Evolutionary conservation across 2,113 vertebrate genomes (phyloP).

Genomic region (Sigmodon hispidus): DNA sequence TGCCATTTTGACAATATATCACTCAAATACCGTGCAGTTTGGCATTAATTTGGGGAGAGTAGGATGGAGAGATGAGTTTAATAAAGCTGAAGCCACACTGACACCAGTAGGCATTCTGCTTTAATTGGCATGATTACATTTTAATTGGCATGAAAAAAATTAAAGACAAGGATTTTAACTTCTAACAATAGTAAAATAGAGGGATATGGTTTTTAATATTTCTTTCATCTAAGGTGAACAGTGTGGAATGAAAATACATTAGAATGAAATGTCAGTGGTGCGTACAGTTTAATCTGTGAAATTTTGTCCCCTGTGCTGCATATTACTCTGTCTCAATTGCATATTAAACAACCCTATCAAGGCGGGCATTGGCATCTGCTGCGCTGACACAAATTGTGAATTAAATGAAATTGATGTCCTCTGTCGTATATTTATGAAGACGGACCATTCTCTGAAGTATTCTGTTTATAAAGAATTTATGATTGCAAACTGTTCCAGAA

Average conservation of each 20-base stretch:
- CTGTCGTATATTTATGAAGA: constrained; percentile 98
- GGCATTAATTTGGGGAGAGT: constrained; percentile 76
- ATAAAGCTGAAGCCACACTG: constrained; percentile 82
- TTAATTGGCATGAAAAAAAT: constrained; percentile 94
- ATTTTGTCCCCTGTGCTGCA: constrained; percentile 93
- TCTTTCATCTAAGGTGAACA: constrained; percentile 92
- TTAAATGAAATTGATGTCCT: constrained; percentile 99
- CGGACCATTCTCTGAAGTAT: constrained; percentile 97
- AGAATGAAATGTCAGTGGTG: constrained; percentile 95
- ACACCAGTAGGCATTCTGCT: constrained; percentile 84
- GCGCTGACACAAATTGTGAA: constrained; percentile 99
- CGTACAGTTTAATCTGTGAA: constrained; percentile 95
- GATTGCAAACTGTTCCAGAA: constrained; percentile 97
- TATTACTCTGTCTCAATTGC: constrained; percentile 95
- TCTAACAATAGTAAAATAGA: constrained; percentile 92
- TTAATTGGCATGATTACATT: constrained; percentile 92
- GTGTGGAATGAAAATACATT: constrained; percentile 91
- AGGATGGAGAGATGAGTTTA: constrained; percentile 74
- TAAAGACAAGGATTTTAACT: constrained; percentile 90
- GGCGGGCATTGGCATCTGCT: constrained; percentile 97
- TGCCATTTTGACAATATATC: constrained; percentile 78
- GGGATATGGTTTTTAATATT: constrained; percentile 91
- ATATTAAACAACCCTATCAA: constrained; percentile 98
- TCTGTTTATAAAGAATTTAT: constrained; percentile 98
- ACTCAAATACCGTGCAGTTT: constrained; percentile 82